Percentiles rank a stretch among this genome's conserved stretches.
phyloP scores from a whole-genome alignment of 2,113 vertebrate genomes.

The Heptranchias perlo region DNA sequence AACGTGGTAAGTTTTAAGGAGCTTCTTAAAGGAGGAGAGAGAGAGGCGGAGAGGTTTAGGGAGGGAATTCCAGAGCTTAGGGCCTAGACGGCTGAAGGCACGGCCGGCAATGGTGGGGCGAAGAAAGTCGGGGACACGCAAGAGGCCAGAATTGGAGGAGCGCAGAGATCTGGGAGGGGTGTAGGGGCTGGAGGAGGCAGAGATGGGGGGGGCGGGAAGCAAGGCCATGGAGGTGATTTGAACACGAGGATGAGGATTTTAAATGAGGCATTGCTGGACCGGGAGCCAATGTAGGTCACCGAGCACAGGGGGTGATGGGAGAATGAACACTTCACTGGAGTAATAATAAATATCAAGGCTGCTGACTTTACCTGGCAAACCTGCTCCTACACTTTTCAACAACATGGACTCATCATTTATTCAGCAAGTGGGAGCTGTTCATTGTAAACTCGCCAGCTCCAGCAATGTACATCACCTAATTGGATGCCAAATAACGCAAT shows the following conservation, averaged over 20 bases:
- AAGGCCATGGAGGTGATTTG: background rate
- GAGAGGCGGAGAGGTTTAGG: too few relatives aligned
- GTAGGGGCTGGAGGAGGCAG: background rate
- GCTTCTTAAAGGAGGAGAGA: too few relatives aligned
- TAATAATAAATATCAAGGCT: background rate
- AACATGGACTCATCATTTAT: background rate
- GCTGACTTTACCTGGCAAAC: background rate
- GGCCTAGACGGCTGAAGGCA: too few relatives aligned
- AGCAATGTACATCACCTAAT: background rate
- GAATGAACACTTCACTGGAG: background rate
- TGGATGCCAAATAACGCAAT: background rate
- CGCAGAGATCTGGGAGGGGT: too few relatives aligned
- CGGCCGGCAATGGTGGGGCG: too few relatives aligned
- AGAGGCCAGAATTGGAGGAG: too few relatives aligned
- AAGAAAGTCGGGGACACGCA: too few relatives aligned
- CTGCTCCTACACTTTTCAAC: background rate
- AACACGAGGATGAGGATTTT: background rate
- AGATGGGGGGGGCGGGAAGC: too few relatives aligned
- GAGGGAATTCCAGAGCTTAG: too few relatives aligned
- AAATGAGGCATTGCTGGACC: background rate
- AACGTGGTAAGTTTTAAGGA: background rate
- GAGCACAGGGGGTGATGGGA: too few relatives aligned
- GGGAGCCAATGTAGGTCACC: background rate
- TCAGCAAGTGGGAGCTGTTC: background rate
- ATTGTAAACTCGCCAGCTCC: background rate